These are phyloP conservation scores for Pachyramphus minor DNA, from an alignment of 2,113 vertebrate genomes.

Conservation along the genomic window DNA sequence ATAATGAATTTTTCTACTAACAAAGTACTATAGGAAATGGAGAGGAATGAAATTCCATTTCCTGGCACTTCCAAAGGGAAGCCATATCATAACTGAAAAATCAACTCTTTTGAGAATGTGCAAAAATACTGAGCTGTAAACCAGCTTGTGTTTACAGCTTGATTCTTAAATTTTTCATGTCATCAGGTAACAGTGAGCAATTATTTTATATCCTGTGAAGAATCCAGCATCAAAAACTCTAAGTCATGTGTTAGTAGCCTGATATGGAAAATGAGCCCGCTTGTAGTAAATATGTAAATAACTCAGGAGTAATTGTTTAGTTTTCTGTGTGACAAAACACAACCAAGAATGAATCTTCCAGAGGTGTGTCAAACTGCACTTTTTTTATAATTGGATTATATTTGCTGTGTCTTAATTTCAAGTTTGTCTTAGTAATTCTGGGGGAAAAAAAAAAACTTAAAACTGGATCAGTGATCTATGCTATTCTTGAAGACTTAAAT, in stretches of 20 bases:
- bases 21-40: background rate
- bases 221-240: background rate
- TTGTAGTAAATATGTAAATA: background rate
- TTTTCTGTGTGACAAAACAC: background rate
- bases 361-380: background rate
- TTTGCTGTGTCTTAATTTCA: background rate
- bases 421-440: background rate
- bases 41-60: background rate
- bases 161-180: background rate
- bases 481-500: background rate
- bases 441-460: background rate
- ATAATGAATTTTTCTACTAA: background rate
- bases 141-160: background rate
- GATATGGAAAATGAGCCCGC: background rate
- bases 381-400: background rate
- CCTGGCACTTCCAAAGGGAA: background rate
- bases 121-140: background rate
- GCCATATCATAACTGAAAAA: background rate
- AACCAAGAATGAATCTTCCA: background rate
- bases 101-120: background rate
- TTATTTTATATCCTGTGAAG: background rate
- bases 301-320: background rate
- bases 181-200: background rate
- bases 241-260: background rate
- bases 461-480: background rate